Evolutionary conservation across 37 sponge, comb jelly and placozoan species (phyloP).

Genomic region (Crambe crambe): DNA sequence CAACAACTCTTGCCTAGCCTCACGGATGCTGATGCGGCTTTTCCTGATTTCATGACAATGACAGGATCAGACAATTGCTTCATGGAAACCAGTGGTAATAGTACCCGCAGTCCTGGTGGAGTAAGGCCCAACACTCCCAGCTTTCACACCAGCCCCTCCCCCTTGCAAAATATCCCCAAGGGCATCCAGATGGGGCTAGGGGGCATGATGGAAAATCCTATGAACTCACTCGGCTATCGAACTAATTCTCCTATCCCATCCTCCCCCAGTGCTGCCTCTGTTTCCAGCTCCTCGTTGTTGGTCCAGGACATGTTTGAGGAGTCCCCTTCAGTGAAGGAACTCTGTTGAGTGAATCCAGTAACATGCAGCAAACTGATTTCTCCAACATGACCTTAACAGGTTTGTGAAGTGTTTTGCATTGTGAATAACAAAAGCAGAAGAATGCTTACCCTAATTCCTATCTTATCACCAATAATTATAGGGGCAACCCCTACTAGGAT

Average conservation of each 20-base stretch:
- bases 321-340: slow-evolving; percentile 46
- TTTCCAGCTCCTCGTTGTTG: slow-evolving; percentile 33
- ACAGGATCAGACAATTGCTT: too few relatives aligned
- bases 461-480: too few relatives aligned
- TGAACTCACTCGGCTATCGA: slow-evolving; percentile 1
- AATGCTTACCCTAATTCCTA: too few relatives aligned
- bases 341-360: slow-evolving; percentile 56
- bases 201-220: neutral
- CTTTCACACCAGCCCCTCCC: neutral
- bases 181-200: slow-evolving; percentile 5
- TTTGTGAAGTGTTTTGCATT: neutral
- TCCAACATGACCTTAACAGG: slow-evolving; percentile 51
- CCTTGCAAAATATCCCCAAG: slow-evolving; percentile 28
- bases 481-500: too few relatives aligned
- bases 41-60: too few relatives aligned
- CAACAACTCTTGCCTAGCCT: slow-evolving; percentile 8
- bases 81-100: too few relatives aligned
- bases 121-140: neutral
- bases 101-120: neutral
- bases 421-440: neutral
- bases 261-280: slow-evolving; percentile 39
- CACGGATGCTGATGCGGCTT: neutral
- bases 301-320: slow-evolving; percentile 42
- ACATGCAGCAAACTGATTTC: slow-evolving; percentile 49
- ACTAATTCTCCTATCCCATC: slow-evolving; percentile 36